Base-by-base conservation (phyloP, 1,140 invertebrate species). In the Trissolcus basalis region DNA sequence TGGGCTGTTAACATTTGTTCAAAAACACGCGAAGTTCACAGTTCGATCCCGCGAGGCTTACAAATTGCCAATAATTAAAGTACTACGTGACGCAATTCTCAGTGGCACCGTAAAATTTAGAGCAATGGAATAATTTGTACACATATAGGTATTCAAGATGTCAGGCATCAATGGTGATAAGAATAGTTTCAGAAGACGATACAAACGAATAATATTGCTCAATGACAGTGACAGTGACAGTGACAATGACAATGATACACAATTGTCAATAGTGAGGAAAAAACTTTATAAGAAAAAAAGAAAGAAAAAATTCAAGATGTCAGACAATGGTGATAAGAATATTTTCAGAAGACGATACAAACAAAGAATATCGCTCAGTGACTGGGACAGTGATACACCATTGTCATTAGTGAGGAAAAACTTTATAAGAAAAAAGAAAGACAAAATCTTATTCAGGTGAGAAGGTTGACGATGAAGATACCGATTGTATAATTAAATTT, bases 211-310 rank as follows among this genome's bases (percentile, higher is more conserved):
- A 44, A 56, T 75, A 56, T 80, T 75, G 16, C 83, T 86, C 33
- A 86, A 80, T 56, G 85, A 86, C 64, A 87, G 84, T 27, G 81
- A 87, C 82, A n/a, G 51, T 81, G 84, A 67, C 58, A 86, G 81
- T 27, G 84, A 85, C n/a, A 83, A 87, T 0, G 86, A 86, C 39
- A 81, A 81, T 65, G 85, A 87, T 74, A 54, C 83, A 55, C 80
- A 78, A 61, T 83, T 59, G 50, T 77, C 82, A 51, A 78, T 80
- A 45, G 78, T 76, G 11, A 81, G 71, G 71, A 81, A 78, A 72
- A 81, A 79, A 78, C 82, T 78, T 45, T 75, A 82, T 64, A 85
- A n/a, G n/a, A n/a, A n/a, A n/a, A n/a, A n/a, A n/a, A n/a, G n/a
- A n/a, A n/a, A n/a, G n/a, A n/a, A n/a, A n/a, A n/a, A n/a, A n/a